phyloP scores from a whole-genome alignment of 2,888 invertebrate genomes.

The Unio delphinus region DNA sequence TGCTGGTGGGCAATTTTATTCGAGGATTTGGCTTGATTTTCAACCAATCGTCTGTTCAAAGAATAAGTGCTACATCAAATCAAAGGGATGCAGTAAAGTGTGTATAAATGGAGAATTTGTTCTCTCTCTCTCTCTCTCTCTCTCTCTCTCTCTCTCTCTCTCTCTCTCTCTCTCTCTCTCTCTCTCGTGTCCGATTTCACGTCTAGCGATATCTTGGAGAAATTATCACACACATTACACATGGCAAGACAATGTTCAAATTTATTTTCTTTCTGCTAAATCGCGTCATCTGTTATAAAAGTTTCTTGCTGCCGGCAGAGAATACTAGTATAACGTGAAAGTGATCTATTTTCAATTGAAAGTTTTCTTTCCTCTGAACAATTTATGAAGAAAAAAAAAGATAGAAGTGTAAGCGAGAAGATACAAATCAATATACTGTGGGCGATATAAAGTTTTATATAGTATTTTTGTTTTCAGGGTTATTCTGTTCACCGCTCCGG shows the following conservation, averaged over 20 bases:
- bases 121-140: neutral
- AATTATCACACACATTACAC: too few relatives aligned
- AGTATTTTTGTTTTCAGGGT: constrained; percentile 17
- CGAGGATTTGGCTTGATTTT: constrained; percentile 31
- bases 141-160: neutral
- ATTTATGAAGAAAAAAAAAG: neutral
- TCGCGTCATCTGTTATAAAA: too few relatives aligned
- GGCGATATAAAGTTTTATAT: neutral
- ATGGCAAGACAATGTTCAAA: too few relatives aligned
- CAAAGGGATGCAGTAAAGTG: constrained; percentile 25
- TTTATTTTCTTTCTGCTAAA: too few relatives aligned
- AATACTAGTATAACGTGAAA: too few relatives aligned
- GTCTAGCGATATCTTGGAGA: too few relatives aligned
- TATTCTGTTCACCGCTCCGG: constrained; percentile 27
- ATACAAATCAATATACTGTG: neutral
- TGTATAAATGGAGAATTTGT: neutral
- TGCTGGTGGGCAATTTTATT: constrained; percentile 25
- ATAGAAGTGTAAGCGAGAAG: neutral
- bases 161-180: too few relatives aligned
- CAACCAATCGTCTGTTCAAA: constrained; percentile 36
- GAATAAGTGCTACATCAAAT: constrained; percentile 28
- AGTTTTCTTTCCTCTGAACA: neutral
- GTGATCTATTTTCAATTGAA: neutral
- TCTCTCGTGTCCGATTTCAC: too few relatives aligned
- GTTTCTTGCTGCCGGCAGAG: too few relatives aligned